Evolutionary conservation across 2,113 vertebrate species (phyloP), one percentile per base, ranked within the genome.

Genomic region (Corythornis madagascariensis): DNA sequence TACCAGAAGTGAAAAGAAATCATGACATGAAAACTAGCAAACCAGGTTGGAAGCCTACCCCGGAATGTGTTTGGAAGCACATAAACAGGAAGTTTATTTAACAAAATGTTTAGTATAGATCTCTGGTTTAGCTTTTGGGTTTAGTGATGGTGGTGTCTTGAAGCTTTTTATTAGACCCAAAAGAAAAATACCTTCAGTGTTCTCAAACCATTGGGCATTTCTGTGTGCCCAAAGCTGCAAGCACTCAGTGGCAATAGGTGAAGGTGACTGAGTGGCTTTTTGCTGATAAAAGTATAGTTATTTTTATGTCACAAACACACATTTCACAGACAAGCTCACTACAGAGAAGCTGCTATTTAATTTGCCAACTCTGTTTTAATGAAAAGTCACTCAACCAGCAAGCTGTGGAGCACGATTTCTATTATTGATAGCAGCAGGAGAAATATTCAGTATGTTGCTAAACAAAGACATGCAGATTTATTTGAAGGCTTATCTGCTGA

Each of bases 341-440:
- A 2, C 1, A 3, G 52, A 83, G 83, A 6, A 71, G 38, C 71
- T 80, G 71, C 74, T 24, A 2, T 5, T 73, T 67, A 43, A 87
- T 94, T 89, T 71, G 59, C 48, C 10, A 25, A 40, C 16, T 40
- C 25, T n/a, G 45, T 81, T 77, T 67, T 91, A 95, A 95, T 96
- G 91, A 89, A 91, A 19, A 20, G 1, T 52, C 89, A n/a, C 77
- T 79, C 80, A 61, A 8, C 3, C 83, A 66, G 90, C 91, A 70
- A 42, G 69, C 83, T 89, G 94, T 19, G 0, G 66, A 84, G 90
- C 55, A 12, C 76, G 86, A 71, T 83, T 29, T 25, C 94, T 72
- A 50, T 64, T 33, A 14, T 3, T 64, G 91, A 56, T 9, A 83
- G 1, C 88, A 79, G 83, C 86, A 84, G 88, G 70, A 82, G 81